A percentile compares a stretch with the other conserved stretches of the same genome.
Evolutionary conservation across 2,113 vertebrate genomes (phyloP).

Genomic region (Ictidomys tridecemlineatus): DNA sequence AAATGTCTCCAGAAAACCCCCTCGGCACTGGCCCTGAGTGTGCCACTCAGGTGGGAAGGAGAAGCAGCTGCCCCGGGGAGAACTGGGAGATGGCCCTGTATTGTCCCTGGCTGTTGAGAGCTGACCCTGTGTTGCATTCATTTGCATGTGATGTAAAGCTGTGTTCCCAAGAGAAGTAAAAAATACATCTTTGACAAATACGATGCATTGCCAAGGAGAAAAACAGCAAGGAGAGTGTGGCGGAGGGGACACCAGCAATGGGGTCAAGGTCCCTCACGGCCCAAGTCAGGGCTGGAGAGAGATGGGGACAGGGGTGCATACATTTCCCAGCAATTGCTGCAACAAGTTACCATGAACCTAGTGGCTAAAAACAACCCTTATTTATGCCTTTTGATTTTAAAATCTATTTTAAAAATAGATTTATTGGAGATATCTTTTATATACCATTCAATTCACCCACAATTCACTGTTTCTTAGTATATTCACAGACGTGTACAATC

Average conservation of each 20-base stretch:
- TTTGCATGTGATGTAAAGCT: background rate
- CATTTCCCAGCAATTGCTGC: background rate
- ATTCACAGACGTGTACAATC: background rate
- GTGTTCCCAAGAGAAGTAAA: background rate
- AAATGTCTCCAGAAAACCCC: background rate
- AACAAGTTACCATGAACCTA: background rate
- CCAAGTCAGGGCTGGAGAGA: rapidly evolving
- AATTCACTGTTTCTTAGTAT: background rate
- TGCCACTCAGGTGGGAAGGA: background rate
- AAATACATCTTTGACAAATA: background rate
- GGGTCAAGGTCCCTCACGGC: no score
- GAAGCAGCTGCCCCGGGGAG: no score
- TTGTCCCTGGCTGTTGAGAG: background rate
- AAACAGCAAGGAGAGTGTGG: background rate
- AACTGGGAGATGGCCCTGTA: background rate
- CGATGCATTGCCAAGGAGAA: rapidly evolving
- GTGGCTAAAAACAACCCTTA: background rate
- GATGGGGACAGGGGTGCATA: background rate
- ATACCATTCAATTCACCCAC: background rate
- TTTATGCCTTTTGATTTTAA: no score
- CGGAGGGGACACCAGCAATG: background rate
- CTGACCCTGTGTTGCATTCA: no score
- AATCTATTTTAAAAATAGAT: background rate
- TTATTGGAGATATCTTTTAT: background rate
- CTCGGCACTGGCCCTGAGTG: background rate